Conservation (phyloP, 2,888 invertebrate species). For the Sinodicranocentrus sp. region DNA sequence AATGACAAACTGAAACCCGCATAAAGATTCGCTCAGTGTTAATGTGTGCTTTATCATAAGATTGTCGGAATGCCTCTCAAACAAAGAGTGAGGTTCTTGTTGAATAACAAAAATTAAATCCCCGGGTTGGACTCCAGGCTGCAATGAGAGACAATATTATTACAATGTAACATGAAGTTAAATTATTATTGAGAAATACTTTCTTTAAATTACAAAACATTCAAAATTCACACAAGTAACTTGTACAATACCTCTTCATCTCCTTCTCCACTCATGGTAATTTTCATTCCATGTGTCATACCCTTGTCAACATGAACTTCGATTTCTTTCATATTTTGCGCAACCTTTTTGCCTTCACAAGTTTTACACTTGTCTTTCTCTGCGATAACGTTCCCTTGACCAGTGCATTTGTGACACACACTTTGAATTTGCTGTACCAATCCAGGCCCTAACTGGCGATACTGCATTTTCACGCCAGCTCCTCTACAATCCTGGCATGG, state of each 20-base stretch:
- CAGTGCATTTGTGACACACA: constrained; percentile 79
- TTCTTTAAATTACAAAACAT: constrained; percentile 2
- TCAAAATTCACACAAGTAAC: constrained; percentile 12
- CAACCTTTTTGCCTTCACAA: constrained; percentile 91
- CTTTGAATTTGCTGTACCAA: constrained; percentile 82
- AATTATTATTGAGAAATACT: constrained; percentile 11
- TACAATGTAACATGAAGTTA: constrained; percentile 12
- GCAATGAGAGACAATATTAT: constrained; percentile 77
- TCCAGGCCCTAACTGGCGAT: constrained; percentile 85
- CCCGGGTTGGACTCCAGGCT: constrained; percentile 91
- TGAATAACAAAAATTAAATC: constrained; percentile 93
- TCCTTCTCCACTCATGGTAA: constrained; percentile 92
- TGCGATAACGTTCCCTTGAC: constrained; percentile 82
- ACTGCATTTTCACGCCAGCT: constrained; percentile 85
- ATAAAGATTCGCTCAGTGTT: constrained; percentile 91
- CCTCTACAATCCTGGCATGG: constrained; percentile 88
- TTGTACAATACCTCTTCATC: constrained; percentile 85
- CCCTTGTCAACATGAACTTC: constrained; percentile 94
- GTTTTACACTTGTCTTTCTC: constrained; percentile 90
- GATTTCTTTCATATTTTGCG: constrained; percentile 89
- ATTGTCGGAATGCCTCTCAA: constrained; percentile 88
- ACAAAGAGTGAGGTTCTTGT: constrained; percentile 88
- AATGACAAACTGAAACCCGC: constrained; percentile 91
- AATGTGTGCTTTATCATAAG: constrained; percentile 87
- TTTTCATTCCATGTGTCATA: constrained; percentile 91